Base-by-base conservation (phyloP, 1,140 invertebrate species). In the Cherax destructor region DNA sequence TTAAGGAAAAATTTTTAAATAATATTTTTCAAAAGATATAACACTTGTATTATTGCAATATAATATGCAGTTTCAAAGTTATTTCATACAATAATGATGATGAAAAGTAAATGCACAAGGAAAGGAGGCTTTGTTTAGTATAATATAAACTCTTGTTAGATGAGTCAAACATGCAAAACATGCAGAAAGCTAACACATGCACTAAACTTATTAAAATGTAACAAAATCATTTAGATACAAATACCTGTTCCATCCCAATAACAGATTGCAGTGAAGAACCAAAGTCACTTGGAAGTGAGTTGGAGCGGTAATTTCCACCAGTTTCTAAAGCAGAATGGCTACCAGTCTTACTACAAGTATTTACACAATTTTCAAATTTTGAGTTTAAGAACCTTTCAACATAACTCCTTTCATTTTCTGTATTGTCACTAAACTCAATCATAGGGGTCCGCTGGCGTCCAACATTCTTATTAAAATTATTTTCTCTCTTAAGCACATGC, bases 171-270 rank as follows among this genome's bases (percentile, higher is more conserved):
- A 61, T 61, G 56, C 52, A 83, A 83, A 41, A 56, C 52, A 84
- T 83, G 59, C 61, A 41, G 11, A 30, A 24, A 61, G 21, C 50
- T 76, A 69, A 49, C 56, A 83, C 61, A 49, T 83, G 81, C 81
- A 83, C 24, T 47, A 76, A 86, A 59, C 47, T 79, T 47, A 59
- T 65, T 85, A 85, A 4, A 49, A 61, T 69, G 52, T 86, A 86
- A 47, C 13, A 49, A 52, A 74, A 86, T 59, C 81, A 83, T 61
- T 65, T 4, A 21, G 13, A 77, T 86, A 61, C 76, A 76, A 78
- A 79, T 87, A 87, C 85, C 85, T 87, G 74, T 47, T 78, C 85
- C 69, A 78, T 78, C 24, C 74, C 85, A 47, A 41, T 74, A 79
- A 30, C 72, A 56, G 50, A 41, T 4, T 50, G 52, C 18, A 41